These are phyloP conservation scores for Ianthella basta DNA, from an alignment of 37 sponge, comb jelly and placozoan genomes.

Conservation along the genomic window DNA sequence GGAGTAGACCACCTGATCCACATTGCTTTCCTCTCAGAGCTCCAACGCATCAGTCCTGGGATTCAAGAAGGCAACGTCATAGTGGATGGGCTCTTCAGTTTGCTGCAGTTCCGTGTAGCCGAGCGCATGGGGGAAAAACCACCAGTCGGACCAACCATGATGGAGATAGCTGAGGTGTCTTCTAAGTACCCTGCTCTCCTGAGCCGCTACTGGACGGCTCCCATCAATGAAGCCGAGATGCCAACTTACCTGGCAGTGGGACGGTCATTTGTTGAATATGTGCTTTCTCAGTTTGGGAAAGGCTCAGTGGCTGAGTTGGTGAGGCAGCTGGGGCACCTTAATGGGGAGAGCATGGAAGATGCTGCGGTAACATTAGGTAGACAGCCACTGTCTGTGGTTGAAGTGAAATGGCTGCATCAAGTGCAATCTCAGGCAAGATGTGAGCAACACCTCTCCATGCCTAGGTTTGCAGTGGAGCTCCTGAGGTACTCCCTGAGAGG, in stretches of 20 bases:
- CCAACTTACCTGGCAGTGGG: slow-evolving; percentile 10
- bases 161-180: not conserved
- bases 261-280: not conserved
- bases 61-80: not conserved
- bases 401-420: slow-evolving; percentile 11
- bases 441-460: not conserved
- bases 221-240: slow-evolving; percentile 3
- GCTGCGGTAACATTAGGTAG: slow-evolving; percentile 1
- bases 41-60: slow-evolving; percentile 14
- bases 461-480: not conserved
- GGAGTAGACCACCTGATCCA: not conserved
- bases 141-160: not conserved
- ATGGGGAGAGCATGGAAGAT: not conserved
- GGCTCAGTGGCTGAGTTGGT: not conserved
- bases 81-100: slow-evolving; percentile 23
- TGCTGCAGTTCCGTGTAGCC: too few relatives aligned
- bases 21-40: slow-evolving; percentile 17
- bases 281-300: slow-evolving; percentile 9
- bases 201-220: not conserved
- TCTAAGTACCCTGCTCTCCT: not conserved
- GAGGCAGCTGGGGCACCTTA: slow-evolving; percentile 19
- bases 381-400: slow-evolving; percentile 1
- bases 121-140: not conserved
- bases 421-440: not conserved
- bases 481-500: not conserved